phyloP scores from a whole-genome alignment of 2,797 vertebrate species.

The Anableps anableps region DNA sequence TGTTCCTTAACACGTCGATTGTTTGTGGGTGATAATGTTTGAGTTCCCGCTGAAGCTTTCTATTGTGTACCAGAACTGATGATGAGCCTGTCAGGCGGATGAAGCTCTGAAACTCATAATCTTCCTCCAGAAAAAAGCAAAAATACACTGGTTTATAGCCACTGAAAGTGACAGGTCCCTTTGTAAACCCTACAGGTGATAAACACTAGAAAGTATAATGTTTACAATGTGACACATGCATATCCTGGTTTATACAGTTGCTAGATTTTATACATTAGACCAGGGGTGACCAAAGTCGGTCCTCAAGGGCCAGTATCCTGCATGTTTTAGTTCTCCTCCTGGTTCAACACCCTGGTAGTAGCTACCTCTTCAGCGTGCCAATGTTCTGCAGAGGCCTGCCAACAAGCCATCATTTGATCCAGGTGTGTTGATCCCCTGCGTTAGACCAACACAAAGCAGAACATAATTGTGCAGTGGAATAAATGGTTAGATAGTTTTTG shows the following conservation, averaged over 20 bases:
- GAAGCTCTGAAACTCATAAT: background rate
- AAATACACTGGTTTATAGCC: background rate
- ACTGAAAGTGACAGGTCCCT: background rate
- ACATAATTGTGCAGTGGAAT: too few species aligned
- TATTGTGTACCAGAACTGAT: conserved; percentile 27
- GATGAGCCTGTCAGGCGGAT: background rate
- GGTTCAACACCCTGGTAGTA: too few species aligned
- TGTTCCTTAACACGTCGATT: conserved; percentile 44
- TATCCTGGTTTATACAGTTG: background rate
- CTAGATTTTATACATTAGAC: background rate
- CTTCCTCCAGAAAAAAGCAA: too few species aligned
- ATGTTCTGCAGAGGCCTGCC: too few species aligned
- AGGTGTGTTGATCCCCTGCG: too few species aligned
- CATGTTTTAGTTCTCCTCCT: too few species aligned
- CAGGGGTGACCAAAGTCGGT: too few species aligned
- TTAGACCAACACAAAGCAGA: too few species aligned
- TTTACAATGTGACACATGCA: background rate
- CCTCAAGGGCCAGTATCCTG: too few species aligned
- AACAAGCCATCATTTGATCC: too few species aligned
- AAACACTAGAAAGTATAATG: background rate
- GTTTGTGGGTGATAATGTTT: conserved; percentile 8
- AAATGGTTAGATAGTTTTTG: too few species aligned
- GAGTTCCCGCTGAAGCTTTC: conserved; percentile 18
- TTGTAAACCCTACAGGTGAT: background rate
- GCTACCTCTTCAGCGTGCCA: too few species aligned